A percentile compares a stretch with the other conserved stretches of the same genome.
Evolutionary conservation across 2,113 vertebrate genomes (phyloP).

Genomic region (Datnioides undecimradiatus): DNA sequence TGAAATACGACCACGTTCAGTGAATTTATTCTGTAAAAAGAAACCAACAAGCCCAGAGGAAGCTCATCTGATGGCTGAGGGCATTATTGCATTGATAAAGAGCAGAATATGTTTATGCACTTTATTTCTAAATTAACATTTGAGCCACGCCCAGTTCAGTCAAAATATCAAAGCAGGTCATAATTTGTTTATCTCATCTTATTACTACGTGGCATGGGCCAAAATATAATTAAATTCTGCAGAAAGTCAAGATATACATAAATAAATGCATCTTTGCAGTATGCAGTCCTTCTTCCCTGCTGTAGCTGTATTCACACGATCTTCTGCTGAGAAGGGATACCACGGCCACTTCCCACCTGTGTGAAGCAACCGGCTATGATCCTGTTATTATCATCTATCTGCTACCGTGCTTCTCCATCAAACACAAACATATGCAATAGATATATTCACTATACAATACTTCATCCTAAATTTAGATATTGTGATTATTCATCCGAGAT

Average conservation of each 20-base stretch:
- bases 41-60: not conserved
- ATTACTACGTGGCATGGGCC: no score
- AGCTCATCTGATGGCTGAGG: not conserved
- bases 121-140: not conserved
- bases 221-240: not conserved
- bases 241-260: no score
- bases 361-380: slow-evolving; percentile 18
- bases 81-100: not conserved
- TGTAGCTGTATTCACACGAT: not conserved
- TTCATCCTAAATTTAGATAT: slow-evolving; percentile 1
- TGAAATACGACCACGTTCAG: not conserved
- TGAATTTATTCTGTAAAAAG: not conserved
- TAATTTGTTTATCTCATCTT: not conserved
- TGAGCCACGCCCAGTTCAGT: not conserved
- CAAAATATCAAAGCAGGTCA: not conserved
- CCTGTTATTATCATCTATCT: slow-evolving; percentile 12
- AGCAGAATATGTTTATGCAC: not conserved
- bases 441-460: not conserved
- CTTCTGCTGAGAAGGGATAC: slow-evolving; percentile 24
- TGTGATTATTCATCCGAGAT: not conserved
- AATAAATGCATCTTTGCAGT: not conserved
- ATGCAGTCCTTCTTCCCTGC: not conserved
- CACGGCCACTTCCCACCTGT: slow-evolving; percentile 45
- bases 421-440: not conserved
- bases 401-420: not conserved